Percentiles rank a stretch among this genome's conserved stretches.
Evolutionary conservation across 2,888 invertebrate species (phyloP).

Genomic region (Neoascia interrupta): DNA sequence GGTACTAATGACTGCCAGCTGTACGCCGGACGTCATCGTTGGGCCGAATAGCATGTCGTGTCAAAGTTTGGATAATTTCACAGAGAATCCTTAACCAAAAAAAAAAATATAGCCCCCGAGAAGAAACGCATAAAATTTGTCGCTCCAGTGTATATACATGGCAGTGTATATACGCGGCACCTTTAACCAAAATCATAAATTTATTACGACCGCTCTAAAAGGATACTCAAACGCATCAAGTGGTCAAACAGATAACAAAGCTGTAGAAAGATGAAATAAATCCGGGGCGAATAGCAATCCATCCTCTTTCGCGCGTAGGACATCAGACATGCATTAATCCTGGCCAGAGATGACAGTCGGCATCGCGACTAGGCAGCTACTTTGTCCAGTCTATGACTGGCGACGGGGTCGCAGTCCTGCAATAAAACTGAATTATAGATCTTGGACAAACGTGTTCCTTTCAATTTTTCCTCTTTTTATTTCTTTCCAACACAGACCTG

Average conservation of each 20-base stretch:
- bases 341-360: conserved; percentile 56
- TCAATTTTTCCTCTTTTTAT: neutral
- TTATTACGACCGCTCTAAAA: conserved; percentile 48
- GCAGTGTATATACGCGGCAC: too few relatives aligned
- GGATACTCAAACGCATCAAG: conserved; percentile 39
- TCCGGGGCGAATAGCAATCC: too few relatives aligned
- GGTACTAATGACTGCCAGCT: conserved; percentile 45
- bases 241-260: conserved; percentile 41
- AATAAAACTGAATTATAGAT: conserved; percentile 62
- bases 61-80: conserved; percentile 18
- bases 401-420: conserved; percentile 6
- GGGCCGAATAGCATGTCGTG: conserved; percentile 20
- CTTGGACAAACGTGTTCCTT: conserved; percentile 36
- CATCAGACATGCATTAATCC: conserved; percentile 61
- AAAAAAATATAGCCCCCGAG: neutral
- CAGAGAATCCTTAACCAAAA: too few relatives aligned
- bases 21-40: conserved; percentile 19
- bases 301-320: too few relatives aligned
- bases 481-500: conserved; percentile 9
- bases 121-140: conserved; percentile 38
- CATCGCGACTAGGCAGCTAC: conserved; percentile 51
- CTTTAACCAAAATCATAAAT: conserved; percentile 53
- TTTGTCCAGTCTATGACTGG: neutral
- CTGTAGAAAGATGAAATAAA: conserved; percentile 36
- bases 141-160: too few relatives aligned